Conservation (phyloP, 1,140 invertebrate genomes). For the Drosophila willistoni region DNA sequence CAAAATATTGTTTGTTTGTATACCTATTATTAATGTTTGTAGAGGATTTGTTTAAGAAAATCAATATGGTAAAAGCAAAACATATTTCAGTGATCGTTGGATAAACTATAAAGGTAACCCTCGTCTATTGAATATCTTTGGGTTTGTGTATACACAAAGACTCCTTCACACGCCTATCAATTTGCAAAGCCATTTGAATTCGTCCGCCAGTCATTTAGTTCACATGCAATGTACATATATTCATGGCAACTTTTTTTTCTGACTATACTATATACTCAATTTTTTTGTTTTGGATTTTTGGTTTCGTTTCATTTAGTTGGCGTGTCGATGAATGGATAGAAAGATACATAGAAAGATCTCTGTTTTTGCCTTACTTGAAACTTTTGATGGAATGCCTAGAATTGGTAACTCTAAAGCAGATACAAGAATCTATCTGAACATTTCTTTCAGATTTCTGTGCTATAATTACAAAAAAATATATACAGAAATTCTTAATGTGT, state of each 20-base stretch:
- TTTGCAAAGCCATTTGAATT: slow-evolving; percentile 18
- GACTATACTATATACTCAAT: background rate
- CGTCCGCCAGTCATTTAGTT: slow-evolving; percentile 14
- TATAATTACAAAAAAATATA: slow-evolving; percentile 11
- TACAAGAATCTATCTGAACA: background rate
- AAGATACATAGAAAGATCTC: slow-evolving; percentile 7
- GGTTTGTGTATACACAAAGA: slow-evolving; percentile 12
- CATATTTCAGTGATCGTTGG: background rate
- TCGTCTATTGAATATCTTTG: slow-evolving; percentile 7
- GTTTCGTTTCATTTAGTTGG: slow-evolving; percentile 7
- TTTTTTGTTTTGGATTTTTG: background rate
- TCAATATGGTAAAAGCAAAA: background rate
- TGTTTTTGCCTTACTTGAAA: slow-evolving; percentile 12
- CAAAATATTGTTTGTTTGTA: background rate
- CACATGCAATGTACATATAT: slow-evolving; percentile 18
- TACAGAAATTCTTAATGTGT: slow-evolving; percentile 2
- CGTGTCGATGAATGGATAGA: slow-evolving; percentile 4
- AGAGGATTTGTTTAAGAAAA: background rate
- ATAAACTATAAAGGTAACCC: background rate
- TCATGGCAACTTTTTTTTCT: background rate
- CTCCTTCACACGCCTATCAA: slow-evolving; percentile 22
- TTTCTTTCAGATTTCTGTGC: background rate
- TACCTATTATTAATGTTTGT: background rate
- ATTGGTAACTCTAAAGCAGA: background rate
- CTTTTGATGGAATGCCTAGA: background rate